Evolutionary conservation across 2,797 vertebrate genomes (phyloP), one percentile per base, ranked within the genome.

Genomic region (Enteromius paludinosus): DNA sequence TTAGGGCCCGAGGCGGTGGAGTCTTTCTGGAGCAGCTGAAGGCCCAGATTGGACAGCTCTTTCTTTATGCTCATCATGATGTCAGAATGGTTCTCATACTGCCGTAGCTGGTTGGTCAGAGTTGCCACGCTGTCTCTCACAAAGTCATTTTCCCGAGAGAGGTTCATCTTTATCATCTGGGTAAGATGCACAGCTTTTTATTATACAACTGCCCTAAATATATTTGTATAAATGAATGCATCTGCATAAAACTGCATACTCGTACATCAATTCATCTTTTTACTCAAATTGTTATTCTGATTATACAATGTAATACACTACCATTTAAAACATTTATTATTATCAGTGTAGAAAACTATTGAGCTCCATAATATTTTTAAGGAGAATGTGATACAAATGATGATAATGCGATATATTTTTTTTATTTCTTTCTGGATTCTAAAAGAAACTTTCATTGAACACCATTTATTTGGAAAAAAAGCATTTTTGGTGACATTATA

Each of bases 1-100:
- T 95, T 95, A 0, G 94, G 90, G 1, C 94, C 92, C 95, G 88
- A 96, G 0, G 94, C 89, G 0, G 94, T 92, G 0, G 94, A 91
- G 0, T 98, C 97, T 84, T 97, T 98, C 94, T 98, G 97, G 28
- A 99, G 94, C 87, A 99, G 93, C 93, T 98, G 98, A 82, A 96
- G 94, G 78, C 97, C 96, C 88, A 99, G 94, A 84, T 93, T 96
- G 89, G 97, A 96, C 88, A 99, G 96, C 87, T 99, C 97, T 90
- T 98, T 99, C 94, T 97, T 97, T 89, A 99, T 97, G 94, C 97
- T 94, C 92, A 97, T 90, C 97, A 99, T 97, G 85, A 98, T 94
- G 90, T 97, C 96, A 0, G 98, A 97, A 88, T 98, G 97, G 91
- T 99, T 98, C 90, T 99, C 97, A 0, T 99, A 98, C 85, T 92